These are phyloP conservation scores for Bhutanitis thaidina DNA, from an alignment of 2,888 invertebrate genomes.

Conservation along the genomic window DNA sequence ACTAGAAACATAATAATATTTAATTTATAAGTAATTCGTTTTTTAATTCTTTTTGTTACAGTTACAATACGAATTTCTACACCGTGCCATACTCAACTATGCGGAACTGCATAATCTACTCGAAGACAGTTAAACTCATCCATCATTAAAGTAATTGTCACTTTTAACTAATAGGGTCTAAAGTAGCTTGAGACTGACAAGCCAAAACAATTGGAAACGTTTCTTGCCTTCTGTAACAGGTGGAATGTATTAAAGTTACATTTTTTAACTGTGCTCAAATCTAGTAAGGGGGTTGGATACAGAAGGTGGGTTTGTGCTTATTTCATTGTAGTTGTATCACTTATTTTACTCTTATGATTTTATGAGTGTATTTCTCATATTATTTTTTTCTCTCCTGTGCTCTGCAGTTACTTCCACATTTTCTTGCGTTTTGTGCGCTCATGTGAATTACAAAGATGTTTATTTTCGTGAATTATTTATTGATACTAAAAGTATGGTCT, in stretches of 20 bases:
- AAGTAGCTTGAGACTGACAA: neutral
- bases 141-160: neutral
- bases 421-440: too few relatives aligned
- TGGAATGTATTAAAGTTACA: neutral
- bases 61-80: conserved; percentile 96
- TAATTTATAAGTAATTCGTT: neutral
- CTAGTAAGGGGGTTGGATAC: neutral
- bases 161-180: neutral
- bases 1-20: too few relatives aligned
- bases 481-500: too few relatives aligned
- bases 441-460: too few relatives aligned
- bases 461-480: too few relatives aligned
- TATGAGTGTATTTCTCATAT: too few relatives aligned
- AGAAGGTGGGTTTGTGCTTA: neutral
- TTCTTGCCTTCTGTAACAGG: conserved; percentile 11
- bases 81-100: conserved; percentile 94
- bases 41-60: conserved; percentile 70
- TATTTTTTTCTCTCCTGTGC: too few relatives aligned
- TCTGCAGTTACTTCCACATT: too few relatives aligned
- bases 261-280: conserved; percentile 17
- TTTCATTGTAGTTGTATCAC: neutral
- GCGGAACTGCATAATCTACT: conserved; percentile 91
- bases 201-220: neutral
- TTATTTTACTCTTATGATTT: neutral
- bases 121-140: conserved; percentile 73